phyloP scores from a whole-genome alignment of 1,140 invertebrate genomes.

The Trichonephila clavata region DNA sequence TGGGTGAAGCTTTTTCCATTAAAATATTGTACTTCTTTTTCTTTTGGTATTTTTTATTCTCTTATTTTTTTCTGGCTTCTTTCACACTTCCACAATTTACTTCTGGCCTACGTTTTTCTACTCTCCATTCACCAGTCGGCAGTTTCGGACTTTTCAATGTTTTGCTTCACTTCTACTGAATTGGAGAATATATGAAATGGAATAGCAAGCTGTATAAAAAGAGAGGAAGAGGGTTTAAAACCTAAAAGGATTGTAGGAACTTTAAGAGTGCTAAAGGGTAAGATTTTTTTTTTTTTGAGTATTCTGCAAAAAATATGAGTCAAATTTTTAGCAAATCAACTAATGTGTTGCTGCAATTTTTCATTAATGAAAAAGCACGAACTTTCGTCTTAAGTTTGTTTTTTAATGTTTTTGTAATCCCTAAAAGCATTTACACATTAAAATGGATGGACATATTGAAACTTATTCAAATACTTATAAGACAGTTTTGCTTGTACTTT shows the following conservation, averaged over 20 bases:
- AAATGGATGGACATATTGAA: too few relatives aligned
- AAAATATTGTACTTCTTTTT: constrained; percentile 32
- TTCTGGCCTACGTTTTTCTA: background rate
- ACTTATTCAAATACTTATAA: too few relatives aligned
- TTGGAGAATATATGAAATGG: background rate
- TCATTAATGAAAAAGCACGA: too few relatives aligned
- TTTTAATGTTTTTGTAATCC: too few relatives aligned
- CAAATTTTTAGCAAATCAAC: too few relatives aligned
- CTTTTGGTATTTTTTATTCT: background rate
- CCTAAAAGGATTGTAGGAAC: background rate
- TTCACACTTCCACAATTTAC: background rate
- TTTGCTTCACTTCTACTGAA: background rate
- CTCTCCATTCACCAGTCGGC: background rate
- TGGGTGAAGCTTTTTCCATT: constrained; percentile 16
- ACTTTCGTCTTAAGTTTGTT: too few relatives aligned
- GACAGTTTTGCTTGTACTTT: too few relatives aligned
- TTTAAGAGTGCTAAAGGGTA: background rate
- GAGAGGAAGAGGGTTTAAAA: background rate
- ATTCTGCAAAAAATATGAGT: too few relatives aligned
- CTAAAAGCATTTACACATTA: too few relatives aligned
- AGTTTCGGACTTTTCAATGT: background rate
- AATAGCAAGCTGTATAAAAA: background rate
- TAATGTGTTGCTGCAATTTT: too few relatives aligned
- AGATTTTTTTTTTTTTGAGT: too few relatives aligned
- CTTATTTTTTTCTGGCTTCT: background rate